Evolutionary conservation across 1,140 invertebrate species (phyloP).

Genomic region (Ooceraea biroi): DNA sequence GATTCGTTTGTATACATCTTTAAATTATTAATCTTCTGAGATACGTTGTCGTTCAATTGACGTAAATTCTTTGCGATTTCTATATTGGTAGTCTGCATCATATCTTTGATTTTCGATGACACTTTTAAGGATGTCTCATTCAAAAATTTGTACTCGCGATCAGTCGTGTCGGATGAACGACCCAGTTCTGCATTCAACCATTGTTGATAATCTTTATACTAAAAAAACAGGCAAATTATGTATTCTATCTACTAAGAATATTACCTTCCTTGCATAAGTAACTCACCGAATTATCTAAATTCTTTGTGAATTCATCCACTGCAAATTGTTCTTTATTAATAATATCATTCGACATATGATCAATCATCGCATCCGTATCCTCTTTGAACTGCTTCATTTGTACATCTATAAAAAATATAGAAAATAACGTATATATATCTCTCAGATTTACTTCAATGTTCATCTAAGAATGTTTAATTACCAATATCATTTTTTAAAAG

Average conservation of each 20-base stretch:
- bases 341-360: slow-evolving; percentile 75
- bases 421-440: slow-evolving; percentile 15
- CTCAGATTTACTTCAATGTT: not conserved
- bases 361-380: slow-evolving; percentile 70
- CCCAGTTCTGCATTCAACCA: slow-evolving; percentile 76
- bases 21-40: slow-evolving; percentile 76
- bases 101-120: slow-evolving; percentile 74
- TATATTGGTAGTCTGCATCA: slow-evolving; percentile 69
- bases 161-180: slow-evolving; percentile 65
- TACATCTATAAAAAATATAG: slow-evolving; percentile 60
- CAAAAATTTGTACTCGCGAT: slow-evolving; percentile 73
- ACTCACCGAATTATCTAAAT: slow-evolving; percentile 76
- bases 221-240: slow-evolving; percentile 55
- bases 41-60: slow-evolving; percentile 69
- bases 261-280: slow-evolving; percentile 35
- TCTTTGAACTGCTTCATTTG: slow-evolving; percentile 67
- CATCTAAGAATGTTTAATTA: slow-evolving; percentile 60
- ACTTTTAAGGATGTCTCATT: slow-evolving; percentile 69
- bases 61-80: slow-evolving; percentile 78
- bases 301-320: slow-evolving; percentile 69
- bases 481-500: slow-evolving; percentile 78
- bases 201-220: slow-evolving; percentile 77
- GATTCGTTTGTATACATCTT: slow-evolving; percentile 72
- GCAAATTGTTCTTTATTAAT: slow-evolving; percentile 61
- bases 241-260: slow-evolving; percentile 7